A percentile compares a stretch with the other conserved stretches of the same genome.
Evolutionary conservation across 2,797 vertebrate species (phyloP).

Genomic region (Melanotaenia boesemani): DNA sequence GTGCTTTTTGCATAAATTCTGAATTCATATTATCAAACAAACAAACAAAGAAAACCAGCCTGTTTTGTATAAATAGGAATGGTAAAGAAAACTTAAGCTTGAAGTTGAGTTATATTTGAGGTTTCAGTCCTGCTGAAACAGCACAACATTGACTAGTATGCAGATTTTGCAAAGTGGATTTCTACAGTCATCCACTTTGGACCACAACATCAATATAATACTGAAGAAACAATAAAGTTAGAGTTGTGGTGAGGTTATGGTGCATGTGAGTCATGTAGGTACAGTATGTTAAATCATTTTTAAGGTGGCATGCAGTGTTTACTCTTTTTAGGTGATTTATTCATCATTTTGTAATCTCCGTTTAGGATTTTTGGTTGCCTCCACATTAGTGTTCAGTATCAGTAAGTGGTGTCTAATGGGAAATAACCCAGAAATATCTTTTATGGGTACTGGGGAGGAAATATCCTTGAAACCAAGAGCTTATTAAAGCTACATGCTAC

Average conservation of each 20-base stretch:
- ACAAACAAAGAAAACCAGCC: background rate
- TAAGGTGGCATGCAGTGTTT: background rate
- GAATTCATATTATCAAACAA: background rate
- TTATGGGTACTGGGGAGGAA: slow-evolving; percentile 1
- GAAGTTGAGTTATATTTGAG: background rate
- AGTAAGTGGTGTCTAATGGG: too few species aligned
- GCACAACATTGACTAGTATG: slow-evolving; percentile 42
- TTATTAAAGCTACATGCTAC: background rate
- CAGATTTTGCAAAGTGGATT: slow-evolving; percentile 1
- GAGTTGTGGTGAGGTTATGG: background rate
- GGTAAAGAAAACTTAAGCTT: slow-evolving; percentile 1
- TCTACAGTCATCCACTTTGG: slow-evolving; percentile 1
- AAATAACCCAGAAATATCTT: slow-evolving; percentile 14
- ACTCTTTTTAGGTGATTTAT: background rate
- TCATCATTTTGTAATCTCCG: background rate
- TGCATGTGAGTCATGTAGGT: background rate
- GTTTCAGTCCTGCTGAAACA: background rate
- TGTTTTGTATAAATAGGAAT: background rate
- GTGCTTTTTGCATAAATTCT: background rate
- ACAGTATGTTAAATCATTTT: background rate
- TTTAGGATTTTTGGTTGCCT: background rate
- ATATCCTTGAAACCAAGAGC: background rate
- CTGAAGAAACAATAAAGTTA: background rate
- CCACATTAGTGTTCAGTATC: background rate
- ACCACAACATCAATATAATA: background rate